These are phyloP conservation scores for Drosophila nikananu DNA, from an alignment of 1,140 invertebrate species.

Conservation along the genomic window DNA sequence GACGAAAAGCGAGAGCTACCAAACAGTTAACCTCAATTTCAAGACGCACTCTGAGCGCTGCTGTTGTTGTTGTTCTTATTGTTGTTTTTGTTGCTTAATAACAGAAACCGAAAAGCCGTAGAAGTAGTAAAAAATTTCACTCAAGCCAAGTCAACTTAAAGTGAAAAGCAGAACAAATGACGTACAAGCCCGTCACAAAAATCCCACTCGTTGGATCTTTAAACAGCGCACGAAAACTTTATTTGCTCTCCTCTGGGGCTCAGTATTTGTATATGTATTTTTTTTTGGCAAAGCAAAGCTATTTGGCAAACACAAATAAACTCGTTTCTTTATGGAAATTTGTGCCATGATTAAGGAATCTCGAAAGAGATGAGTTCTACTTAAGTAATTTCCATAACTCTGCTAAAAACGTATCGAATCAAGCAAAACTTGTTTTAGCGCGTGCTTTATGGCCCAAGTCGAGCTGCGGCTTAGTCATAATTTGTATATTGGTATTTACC, in stretches of 20 bases:
- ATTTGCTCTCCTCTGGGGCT: conserved; percentile 23
- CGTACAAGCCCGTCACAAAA: conserved; percentile 28
- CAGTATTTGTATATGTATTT: conserved; percentile 23
- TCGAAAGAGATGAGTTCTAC: conserved; percentile 66
- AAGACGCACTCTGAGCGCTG: conserved; percentile 65
- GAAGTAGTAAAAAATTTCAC: conserved; percentile 75
- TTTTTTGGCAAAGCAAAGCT: conserved; percentile 32
- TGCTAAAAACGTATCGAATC: conserved; percentile 46
- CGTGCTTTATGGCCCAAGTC: conserved; percentile 59
- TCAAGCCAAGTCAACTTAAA: conserved; percentile 50
- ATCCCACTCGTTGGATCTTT: conserved; percentile 30
- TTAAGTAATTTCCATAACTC: conserved; percentile 56
- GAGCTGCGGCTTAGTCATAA: conserved; percentile 70
- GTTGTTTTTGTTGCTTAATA: conserved; percentile 68
- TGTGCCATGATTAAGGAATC: conserved; percentile 50
- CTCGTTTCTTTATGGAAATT: conserved; percentile 57
- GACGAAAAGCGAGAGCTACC: conserved; percentile 76
- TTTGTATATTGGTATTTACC: conserved; percentile 55
- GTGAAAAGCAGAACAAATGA: conserved; percentile 83
- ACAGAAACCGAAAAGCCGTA: conserved; percentile 58
- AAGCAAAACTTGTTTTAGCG: conserved; percentile 66
- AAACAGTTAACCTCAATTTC: conserved; percentile 81
- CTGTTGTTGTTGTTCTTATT: conserved; percentile 3
- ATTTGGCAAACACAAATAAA: conserved; percentile 62
- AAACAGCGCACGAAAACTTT: conserved; percentile 32